Percentiles rank a stretch among this genome's conserved stretches.
These are phyloP conservation scores for Dermochelys coriacea DNA, from an alignment of 2,797 vertebrate genomes.

Conservation along the genomic window DNA sequence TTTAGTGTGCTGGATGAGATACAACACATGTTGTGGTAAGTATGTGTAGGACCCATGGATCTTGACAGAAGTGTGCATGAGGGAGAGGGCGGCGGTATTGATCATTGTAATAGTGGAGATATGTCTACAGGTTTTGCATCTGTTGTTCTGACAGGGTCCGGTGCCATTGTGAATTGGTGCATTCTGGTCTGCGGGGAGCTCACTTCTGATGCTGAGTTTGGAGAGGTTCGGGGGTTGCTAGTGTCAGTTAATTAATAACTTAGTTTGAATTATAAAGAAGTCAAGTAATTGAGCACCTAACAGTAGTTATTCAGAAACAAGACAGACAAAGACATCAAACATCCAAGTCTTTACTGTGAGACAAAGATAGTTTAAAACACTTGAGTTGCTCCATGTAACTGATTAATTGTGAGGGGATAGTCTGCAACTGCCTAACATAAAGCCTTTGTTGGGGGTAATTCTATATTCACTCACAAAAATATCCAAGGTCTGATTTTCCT, in stretches of 20 bases:
- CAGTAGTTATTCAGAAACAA: not conserved
- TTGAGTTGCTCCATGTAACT: not conserved
- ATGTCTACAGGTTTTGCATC: no score
- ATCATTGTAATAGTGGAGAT: no score
- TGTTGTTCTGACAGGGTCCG: no score
- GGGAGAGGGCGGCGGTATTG: no score
- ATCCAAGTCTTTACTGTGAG: not conserved
- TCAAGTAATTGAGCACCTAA: not conserved
- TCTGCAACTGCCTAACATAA: not conserved
- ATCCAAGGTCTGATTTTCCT: not conserved
- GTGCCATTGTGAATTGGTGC: no score
- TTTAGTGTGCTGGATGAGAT: not conserved
- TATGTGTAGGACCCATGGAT: not conserved
- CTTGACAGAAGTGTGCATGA: no score
- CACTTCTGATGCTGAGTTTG: no score
- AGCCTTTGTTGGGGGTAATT: not conserved
- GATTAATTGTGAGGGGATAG: not conserved
- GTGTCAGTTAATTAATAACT: conserved; percentile 4
- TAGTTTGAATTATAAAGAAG: not conserved
- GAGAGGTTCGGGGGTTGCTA: not conserved
- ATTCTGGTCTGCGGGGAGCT: no score
- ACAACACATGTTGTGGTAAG: not conserved
- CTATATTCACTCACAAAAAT: rapidly evolving
- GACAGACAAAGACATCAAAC: not conserved
- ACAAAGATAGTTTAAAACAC: not conserved